Conservation (phyloP, 2,113 vertebrate genomes). For the Lepus timidus region DNA sequence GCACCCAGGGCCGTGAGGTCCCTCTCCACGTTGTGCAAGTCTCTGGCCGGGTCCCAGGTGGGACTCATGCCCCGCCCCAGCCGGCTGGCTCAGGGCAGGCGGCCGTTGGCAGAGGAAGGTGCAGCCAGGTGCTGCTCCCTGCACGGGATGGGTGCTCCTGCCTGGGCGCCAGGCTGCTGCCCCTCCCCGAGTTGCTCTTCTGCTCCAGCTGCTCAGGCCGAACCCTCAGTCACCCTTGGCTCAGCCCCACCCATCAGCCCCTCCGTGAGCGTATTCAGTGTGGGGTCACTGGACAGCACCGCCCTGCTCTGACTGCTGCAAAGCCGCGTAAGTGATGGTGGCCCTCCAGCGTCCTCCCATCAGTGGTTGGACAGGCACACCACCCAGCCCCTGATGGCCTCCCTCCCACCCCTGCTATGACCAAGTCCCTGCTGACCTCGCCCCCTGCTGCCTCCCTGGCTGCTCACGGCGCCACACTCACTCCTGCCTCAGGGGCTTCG, state of each 20-base stretch:
- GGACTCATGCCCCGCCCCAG: too few relatives aligned
- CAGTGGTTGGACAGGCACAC: not conserved
- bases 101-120: fast-evolving
- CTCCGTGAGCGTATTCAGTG: fast-evolving
- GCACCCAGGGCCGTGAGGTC: not conserved
- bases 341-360: fast-evolving
- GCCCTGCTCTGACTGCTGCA: not conserved
- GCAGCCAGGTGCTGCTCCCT: not conserved
- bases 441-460: not conserved
- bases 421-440: not conserved
- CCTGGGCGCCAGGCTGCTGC: not conserved
- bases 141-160: not conserved
- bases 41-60: not conserved
- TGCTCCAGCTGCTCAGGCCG: not conserved
- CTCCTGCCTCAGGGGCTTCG: not conserved
- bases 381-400: not conserved
- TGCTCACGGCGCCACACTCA: too few relatives aligned
- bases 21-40: not conserved
- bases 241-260: not conserved
- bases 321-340: not conserved
- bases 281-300: fast-evolving
- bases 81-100: not conserved
- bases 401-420: too few relatives aligned
- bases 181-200: not conserved
- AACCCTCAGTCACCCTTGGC: not conserved